Base-by-base conservation (phyloP, 1,140 invertebrate species). In the Tribolium madens region DNA sequence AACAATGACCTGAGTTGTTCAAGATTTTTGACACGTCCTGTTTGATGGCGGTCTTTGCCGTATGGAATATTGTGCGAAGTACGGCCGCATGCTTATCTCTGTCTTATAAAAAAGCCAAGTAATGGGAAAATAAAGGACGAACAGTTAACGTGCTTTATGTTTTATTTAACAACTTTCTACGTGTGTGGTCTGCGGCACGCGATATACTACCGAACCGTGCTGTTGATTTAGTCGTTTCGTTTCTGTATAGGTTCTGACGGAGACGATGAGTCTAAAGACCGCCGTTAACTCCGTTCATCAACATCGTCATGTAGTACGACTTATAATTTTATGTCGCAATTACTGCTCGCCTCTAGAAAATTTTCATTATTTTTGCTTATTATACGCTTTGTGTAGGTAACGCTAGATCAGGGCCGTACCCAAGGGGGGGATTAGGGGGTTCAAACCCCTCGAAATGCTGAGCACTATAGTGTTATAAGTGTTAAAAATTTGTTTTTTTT, bases 121-220 rank as follows among this genome's bases (percentile, higher is more conserved):
- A 78, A 78, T 78, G 76, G 72, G 82, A 83, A 83, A 82, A 81
- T 81, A 81, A 82, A 83, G 80, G 80, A 81, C 75, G 77, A 82
- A 84, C 81, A 82, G 81, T 83, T 82, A 81, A 84, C 83, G 83
- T 84, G 83, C 83, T 84, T 84, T 84, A 84, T 84, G 82, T 84
- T 84, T 84, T 84, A 84, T 84, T 84, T 84, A 84, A 84, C 83
- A 84, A 84, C 78, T 83, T 83, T 83, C 84, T 73, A 81, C 80
- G 84, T 84, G 84, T 84, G 84, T 84, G 84, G 84, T 83, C 84
- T 78, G 13, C 78, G 83, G 83, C 81, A 83, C 84, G 82, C 84
- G 84, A 83, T 82, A 81, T 79, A 75, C 78, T 79, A 79, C 80
- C 80, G 80, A 75, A 80, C 76, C 70, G 76, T 73, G 77, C 70